Evolutionary conservation across 92 coral and sea anemone species (phyloP), one percentile per base, ranked within the genome.

Genomic region (Bergia puertoricense): DNA sequence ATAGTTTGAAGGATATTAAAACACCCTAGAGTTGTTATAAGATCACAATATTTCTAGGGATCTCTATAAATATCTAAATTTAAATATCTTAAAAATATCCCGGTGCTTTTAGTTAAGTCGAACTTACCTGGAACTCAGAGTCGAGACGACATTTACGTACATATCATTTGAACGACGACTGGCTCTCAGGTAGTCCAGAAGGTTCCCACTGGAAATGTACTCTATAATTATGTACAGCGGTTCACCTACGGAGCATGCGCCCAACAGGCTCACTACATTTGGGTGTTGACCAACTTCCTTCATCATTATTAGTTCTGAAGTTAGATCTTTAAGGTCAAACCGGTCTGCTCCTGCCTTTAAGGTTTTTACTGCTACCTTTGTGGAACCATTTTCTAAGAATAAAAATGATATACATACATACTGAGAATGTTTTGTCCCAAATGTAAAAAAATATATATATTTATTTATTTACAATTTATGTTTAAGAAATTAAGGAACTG

Each of bases 171-270:
- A 89, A 51, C 90, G 93, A 10, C 98, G 89, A 85, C 98, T 95
- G 30, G 92, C 76, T 48, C 98, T 88, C 30, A 95, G 91, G 74
- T 81, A 92, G 82, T 93, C 94, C 7, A 95, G 92, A 48, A 95
- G 91, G 80, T 92, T 93, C n/a, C 98, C 98, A 41, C 98, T 93
- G 57, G 96, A 91, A 1, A 93, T 65, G 74, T 90, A 93, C 83
- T 95, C 98, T 83, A 95, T 95, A 23, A 95, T 90, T 23, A 95
- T 92, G 93, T 93, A 95, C 89, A 95, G 93, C 92, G 98, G 98
- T 90, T 91, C 94, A 65, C 89, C 93, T 11, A 90, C 84, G 79
- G 98, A 92, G 82, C 96, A 95, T 79, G 96, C 91, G 90, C 98
- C 98, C 68, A 95, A 37, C 45, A 95, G 90, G 79, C 94, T 95